These are phyloP conservation scores for Drosophila willistoni DNA, from an alignment of 1,140 invertebrate species.

Conservation along the genomic window DNA sequence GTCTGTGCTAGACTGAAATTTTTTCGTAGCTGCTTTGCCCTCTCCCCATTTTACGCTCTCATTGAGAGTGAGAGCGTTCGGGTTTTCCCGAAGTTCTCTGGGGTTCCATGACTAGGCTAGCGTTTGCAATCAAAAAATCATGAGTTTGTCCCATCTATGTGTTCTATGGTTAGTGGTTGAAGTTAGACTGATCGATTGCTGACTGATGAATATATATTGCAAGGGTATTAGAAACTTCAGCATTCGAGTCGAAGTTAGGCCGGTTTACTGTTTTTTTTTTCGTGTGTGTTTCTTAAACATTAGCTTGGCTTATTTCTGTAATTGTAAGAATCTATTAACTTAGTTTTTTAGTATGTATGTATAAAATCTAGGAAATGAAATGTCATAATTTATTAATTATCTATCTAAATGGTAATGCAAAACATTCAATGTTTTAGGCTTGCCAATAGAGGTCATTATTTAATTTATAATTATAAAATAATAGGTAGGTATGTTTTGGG, in stretches of 20 bases:
- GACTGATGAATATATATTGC: conserved; percentile 20
- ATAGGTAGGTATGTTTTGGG: neutral
- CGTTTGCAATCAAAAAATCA: too few species aligned
- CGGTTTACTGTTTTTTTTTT: neutral
- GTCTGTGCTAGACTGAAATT: too few species aligned
- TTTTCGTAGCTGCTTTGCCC: too few species aligned
- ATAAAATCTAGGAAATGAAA: conserved; percentile 60
- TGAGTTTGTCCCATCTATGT: too few species aligned
- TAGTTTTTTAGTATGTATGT: conserved; percentile 36
- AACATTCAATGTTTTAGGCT: conserved; percentile 17
- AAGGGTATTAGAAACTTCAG: neutral
- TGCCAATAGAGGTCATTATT: conserved; percentile 40
- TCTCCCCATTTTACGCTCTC: too few species aligned
- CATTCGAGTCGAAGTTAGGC: neutral
- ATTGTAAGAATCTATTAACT: neutral
- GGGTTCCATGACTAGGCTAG: too few species aligned
- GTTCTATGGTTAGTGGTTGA: too few species aligned
- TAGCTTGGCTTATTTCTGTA: neutral
- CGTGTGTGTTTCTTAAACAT: neutral
- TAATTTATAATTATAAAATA: conserved; percentile 6
- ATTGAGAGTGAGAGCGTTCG: too few species aligned
- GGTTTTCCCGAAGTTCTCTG: too few species aligned
- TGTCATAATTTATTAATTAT: conserved; percentile 52
- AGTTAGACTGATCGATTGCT: too few species aligned
- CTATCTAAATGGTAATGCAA: conserved; percentile 57